These are phyloP conservation scores for Orchestia grillus DNA, from an alignment of 1,140 invertebrate species.

Conservation along the genomic window DNA sequence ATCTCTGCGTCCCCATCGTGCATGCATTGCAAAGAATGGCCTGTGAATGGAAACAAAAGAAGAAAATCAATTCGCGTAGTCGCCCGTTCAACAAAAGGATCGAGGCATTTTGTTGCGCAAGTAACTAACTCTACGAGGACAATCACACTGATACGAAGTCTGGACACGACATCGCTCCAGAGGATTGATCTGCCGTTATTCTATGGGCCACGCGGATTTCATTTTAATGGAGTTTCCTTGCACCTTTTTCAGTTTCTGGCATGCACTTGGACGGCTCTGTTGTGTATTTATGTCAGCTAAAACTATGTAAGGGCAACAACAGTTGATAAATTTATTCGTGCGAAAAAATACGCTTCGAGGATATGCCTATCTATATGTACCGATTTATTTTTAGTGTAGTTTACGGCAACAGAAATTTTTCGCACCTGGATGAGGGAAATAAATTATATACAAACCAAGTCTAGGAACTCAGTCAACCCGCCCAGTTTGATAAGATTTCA, in stretches of 20 bases:
- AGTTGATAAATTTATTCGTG: background rate
- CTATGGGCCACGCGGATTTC: background rate
- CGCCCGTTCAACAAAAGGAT: background rate
- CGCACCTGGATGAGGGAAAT: background rate
- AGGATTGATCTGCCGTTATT: background rate
- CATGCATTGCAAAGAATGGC: background rate
- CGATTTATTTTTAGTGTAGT: background rate
- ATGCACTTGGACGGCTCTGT: background rate
- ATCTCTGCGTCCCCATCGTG: background rate
- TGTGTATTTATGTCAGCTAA: background rate
- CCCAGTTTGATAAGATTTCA: too few relatives aligned
- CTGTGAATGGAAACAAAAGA: background rate
- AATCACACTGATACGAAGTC: background rate
- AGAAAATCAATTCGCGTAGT: background rate
- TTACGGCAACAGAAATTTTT: background rate
- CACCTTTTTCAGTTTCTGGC: background rate
- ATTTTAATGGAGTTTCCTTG: background rate
- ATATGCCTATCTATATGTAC: background rate
- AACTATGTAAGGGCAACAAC: background rate
- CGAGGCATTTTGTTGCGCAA: background rate
- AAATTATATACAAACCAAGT: too few relatives aligned
- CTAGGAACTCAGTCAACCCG: too few relatives aligned
- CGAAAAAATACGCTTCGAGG: background rate
- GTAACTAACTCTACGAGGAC: background rate
- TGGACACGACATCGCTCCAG: background rate